Base-by-base conservation (phyloP, 2,797 vertebrate species). In the Leucoraja ocellata region DNA sequence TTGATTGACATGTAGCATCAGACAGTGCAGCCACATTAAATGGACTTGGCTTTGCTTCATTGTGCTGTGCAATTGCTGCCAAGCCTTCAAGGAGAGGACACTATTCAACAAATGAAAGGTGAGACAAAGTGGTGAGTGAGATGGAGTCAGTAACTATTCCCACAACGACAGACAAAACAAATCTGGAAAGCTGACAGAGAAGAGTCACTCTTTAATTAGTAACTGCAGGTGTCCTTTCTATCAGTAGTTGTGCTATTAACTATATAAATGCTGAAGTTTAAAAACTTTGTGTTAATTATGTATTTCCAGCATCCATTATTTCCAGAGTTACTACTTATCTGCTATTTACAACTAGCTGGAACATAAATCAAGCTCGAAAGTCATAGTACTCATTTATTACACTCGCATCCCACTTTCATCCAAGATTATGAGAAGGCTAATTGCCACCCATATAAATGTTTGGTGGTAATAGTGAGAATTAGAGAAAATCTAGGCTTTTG, bases 61-160 rank as follows among this genome's bases (percentile, higher is more conserved):
- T 92, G 36, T 92, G 39, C 71, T 92, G 21, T 92, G 90, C 73
- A 76, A 46, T 74, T 28, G 73, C 39, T 92, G 90, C 90, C 90
- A 63, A 93, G 77, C 39, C 93, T 81, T 46, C 5, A 77, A 63
- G 23, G 58, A 28, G 71, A 91, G 36, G 23, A 74, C 32, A 83
- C 93, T 63, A 74, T 84, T 94, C 73, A 93, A 39, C 65, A 84
- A 93, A 91, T 73, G 61, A 32, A 93, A 77, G 65, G 63, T 58
- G 74, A 80, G 91, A 74, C 79, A 9, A 80, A 84, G 93, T 91
- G 84, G 1, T 81, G 77, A 93, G 54, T 54, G 88, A 93, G 32
- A 83, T 32, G 28, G 58, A 76, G 65, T 78, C 68, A 84, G 88
- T 54, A 80, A 78, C 86, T 58, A 78, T 93, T 94, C 39, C 21